Conservation (phyloP, 1,140 invertebrate genomes). For the Pantala flavescens region DNA sequence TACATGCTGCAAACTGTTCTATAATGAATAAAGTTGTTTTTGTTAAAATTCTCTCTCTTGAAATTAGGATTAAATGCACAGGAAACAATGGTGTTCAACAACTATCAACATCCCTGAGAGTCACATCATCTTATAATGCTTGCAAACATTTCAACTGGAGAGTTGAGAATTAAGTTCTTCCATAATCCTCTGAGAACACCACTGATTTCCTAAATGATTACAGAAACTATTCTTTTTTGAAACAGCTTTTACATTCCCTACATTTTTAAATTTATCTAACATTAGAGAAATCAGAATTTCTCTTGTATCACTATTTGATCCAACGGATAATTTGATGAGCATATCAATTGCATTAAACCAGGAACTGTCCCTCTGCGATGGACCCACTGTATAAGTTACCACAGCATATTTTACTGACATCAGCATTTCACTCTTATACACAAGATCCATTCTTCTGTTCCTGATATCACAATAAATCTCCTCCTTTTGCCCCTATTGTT, state of each 20-base stretch:
- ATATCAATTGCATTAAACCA: not conserved
- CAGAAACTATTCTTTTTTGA: not conserved
- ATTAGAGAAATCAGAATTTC: no score
- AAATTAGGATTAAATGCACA: slow-evolving; percentile 5
- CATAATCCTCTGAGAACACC: not conserved
- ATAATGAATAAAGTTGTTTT: not conserved
- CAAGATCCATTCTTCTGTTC: slow-evolving; percentile 12
- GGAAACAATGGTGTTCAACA: slow-evolving; percentile 1
- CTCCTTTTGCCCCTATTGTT: slow-evolving; percentile 6
- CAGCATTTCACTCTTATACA: not conserved
- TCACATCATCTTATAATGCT: not conserved
- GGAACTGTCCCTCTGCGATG: not conserved
- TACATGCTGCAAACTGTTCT: not conserved
- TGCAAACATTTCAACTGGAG: not conserved
- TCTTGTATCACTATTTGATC: not conserved
- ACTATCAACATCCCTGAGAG: not conserved
- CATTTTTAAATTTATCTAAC: no score
- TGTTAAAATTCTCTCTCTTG: not conserved
- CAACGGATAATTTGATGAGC: not conserved
- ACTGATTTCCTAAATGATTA: not conserved
- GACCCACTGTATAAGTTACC: not conserved
- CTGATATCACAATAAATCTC: slow-evolving; percentile 13
- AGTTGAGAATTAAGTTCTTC: not conserved
- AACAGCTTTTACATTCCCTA: not conserved
- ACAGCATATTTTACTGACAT: not conserved